Evolutionary conservation across 2,888 invertebrate species (phyloP).

Genomic region (Bhutanitis thaidina): DNA sequence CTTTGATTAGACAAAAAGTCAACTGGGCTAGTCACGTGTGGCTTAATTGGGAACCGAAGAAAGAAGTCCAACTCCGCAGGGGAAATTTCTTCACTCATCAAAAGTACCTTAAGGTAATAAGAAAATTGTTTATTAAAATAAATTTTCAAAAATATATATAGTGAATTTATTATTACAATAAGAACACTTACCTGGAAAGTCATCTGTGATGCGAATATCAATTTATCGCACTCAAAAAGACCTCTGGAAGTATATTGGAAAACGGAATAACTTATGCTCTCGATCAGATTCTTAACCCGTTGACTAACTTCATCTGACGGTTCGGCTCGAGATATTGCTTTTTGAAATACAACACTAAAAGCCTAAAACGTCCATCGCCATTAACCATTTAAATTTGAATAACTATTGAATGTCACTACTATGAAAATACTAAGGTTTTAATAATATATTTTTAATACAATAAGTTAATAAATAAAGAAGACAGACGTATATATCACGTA

Average conservation of each 20-base stretch:
- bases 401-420: too few relatives aligned
- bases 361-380: slow-evolving; percentile 83
- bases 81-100: slow-evolving; percentile 92
- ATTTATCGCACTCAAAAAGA: slow-evolving; percentile 96
- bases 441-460: too few relatives aligned
- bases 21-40: slow-evolving; percentile 95
- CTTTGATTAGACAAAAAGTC: slow-evolving; percentile 95
- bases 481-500: too few relatives aligned
- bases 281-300: slow-evolving; percentile 93
- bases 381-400: too few relatives aligned
- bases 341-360: slow-evolving; percentile 98
- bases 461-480: too few relatives aligned
- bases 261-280: slow-evolving; percentile 96
- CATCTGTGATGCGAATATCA: slow-evolving; percentile 98
- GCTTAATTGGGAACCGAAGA: slow-evolving; percentile 93
- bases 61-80: slow-evolving; percentile 94
- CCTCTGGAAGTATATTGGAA: slow-evolving; percentile 97
- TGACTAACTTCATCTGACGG: slow-evolving; percentile 87
- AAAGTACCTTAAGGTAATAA: slow-evolving; percentile 82
- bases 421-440: too few relatives aligned
- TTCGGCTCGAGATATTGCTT: slow-evolving; percentile 94
- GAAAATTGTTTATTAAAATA: too few relatives aligned
- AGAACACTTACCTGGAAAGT: slow-evolving; percentile 89
- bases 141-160: neutral
- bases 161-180: neutral